Base-by-base conservation (phyloP, 2,113 vertebrate genomes). In the Pycnonotus jocosus region DNA sequence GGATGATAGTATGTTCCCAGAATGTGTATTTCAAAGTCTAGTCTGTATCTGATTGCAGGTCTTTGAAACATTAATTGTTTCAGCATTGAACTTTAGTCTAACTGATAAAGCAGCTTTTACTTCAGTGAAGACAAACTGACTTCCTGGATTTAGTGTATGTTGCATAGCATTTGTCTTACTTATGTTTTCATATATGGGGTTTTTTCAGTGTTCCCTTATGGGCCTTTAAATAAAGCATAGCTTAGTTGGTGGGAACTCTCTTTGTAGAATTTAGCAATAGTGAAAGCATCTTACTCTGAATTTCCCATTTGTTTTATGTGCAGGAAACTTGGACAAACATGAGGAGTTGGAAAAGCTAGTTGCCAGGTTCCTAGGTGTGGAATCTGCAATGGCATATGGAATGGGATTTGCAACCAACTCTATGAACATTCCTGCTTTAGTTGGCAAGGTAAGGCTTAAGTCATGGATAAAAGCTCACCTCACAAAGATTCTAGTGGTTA, bases 371-470 rank as follows among this genome's bases (percentile, higher is more conserved):
- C 97, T 99, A 77, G 99, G 99, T 48, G 99, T 99, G 42, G 99
- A 99, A 96, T 98, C 99, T 71, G 98, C 99, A 60, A 98, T 99
- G 99, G 78, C 97, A 6, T 99, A 99, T 81, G 99, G 99, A 58
- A 99, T 99, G 99, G 99, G 99, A 56, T 99, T 99, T 85, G 99
- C 99, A 42, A 99, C 99, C 74, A 99, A 99, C 95, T 99, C 99
- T 70, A 99, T 99, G 99, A 99, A 99, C 97, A 99, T 99, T 98
- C 99, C 99, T 92, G 99, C 99, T 81, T 98, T 99, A 65, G 98
- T 98, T 76, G 98, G 99, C 95, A 99, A 99, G 98, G 99, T 99
- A 98, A 57, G 96, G 20, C 64, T 94, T 86, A 51, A 92, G 90
- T 86, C 56, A 47, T 37, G n/a, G 22, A 35, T 33, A 48, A 72